A percentile compares a stretch with the other conserved stretches of the same genome.
Evolutionary conservation across 30 jellyfish, hydroid and myxozoan genomes (phyloP).

Genomic region (Hydractinia symbiolongicarpus): DNA sequence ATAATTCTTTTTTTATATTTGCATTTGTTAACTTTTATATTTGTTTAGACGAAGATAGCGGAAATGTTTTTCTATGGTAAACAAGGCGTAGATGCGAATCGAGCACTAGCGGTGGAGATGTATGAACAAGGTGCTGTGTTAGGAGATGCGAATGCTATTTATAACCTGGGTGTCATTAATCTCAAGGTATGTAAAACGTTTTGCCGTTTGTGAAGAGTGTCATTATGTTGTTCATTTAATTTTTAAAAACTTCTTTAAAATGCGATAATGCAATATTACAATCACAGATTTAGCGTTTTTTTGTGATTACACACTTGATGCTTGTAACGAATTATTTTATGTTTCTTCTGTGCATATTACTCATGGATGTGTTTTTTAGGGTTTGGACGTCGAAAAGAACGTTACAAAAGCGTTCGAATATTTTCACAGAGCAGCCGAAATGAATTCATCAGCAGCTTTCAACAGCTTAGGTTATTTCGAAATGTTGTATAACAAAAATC

Average conservation of each 20-base stretch:
- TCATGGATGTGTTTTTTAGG: constrained; percentile 12
- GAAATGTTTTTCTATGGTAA: constrained; percentile 64
- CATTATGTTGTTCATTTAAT: no score
- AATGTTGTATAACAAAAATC: constrained; percentile 32
- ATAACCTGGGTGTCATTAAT: constrained; percentile 60
- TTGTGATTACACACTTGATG: no score
- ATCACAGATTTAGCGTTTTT: no score
- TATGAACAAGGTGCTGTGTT: constrained; percentile 53
- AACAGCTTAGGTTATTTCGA: constrained; percentile 67
- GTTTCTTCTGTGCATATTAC: no score
- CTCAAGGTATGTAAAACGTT: constrained; percentile 34
- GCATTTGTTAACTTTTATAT: not conserved
- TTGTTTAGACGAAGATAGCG: constrained; percentile 55
- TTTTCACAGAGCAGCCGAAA: constrained; percentile 46
- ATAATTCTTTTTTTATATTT: not conserved
- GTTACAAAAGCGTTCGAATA: constrained; percentile 43
- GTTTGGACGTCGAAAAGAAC: constrained; percentile 61
- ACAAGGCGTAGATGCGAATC: constrained; percentile 63
- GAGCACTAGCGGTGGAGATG: constrained; percentile 39
- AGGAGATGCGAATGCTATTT: constrained; percentile 55
- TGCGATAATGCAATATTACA: no score
- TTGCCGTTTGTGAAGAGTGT: no score
- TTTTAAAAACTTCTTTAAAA: no score
- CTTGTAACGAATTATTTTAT: no score
- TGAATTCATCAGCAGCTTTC: constrained; percentile 54